Base-by-base conservation (phyloP, 2,888 invertebrate genomes). In the Scaeva pyrastri region DNA sequence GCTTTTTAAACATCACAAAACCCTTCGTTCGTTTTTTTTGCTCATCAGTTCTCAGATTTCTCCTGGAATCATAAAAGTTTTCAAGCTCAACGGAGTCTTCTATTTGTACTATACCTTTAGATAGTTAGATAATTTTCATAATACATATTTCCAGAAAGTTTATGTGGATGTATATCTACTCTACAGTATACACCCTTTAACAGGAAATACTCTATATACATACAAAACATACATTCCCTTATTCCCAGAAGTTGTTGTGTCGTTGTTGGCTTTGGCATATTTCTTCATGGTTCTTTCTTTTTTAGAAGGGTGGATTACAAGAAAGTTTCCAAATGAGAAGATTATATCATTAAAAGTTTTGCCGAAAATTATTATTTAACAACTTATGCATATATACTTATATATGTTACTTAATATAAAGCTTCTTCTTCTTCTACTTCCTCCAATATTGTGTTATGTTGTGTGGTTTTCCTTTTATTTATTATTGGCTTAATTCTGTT, bases 311-410 rank as follows among this genome's bases (percentile, higher is more conserved):
- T 81, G 81, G 85, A 85, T 85, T 81, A 81, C 31, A 76, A 68
- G 48, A 52, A 68, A 68, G 56, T 81, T 85, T 73, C 73, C 62
- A 85, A 85, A 85, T 85, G 85, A 77, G 85, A 76, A 73, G 81
- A 85, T 85, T 85, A 85, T 85, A 76, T 73, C 80, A 85, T 85
- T 85, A 85, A 76, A 85, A 85, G 81, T 85, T 85, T 81, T 43
- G 12, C 43, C 85, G 80, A 81, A 85, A 85, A 85, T 85, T 85
- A 85, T 85, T 85, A 85, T 85, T 85, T 77, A 81, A 81, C 76
- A 81, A 85, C 84, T 80, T 72, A 71, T 74, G 23, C 23, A 21
- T 4, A 7, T 1, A 39, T 39, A 11, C 12, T 3, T 39, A 16
- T 8, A 31, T 4, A 31, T 31, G 5, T 31, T 31, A n/a, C n/a